Base-by-base conservation (phyloP, 1,140 invertebrate genomes). In the Ruditapes philippinarum region DNA sequence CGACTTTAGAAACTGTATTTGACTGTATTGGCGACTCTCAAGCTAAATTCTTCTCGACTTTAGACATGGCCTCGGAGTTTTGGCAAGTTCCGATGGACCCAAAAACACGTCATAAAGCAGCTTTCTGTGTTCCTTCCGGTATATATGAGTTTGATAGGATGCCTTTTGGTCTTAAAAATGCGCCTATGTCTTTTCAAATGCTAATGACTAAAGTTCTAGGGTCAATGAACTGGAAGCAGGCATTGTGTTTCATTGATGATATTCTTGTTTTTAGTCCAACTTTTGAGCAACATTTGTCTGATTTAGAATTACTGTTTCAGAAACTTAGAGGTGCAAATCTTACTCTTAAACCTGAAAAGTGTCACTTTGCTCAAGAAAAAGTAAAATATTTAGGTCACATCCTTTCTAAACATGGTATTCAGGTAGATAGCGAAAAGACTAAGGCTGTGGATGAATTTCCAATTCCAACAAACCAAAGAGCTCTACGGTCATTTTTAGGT, bases 151-250 rank as follows among this genome's bases (percentile, higher is more conserved):
- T 57, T n/a, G 31, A 84, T 40, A 68, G 40, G 5, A 80, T 96
- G 31, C 92, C 93, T 38, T 96, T 95, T 91, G 96, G 96, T 0
- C 80, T 96, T 0, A 91, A 92, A 1, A 90, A 93, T 22, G 93
- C 95, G 36, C 94, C 94, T 7, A 90, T 94, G n/a, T 93, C 95
- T 1, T 97, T 96, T 88, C 96, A 97, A 91, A 82, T 96, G 12
- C 95, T 96, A n/a, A 96, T 97, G 78, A 93, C 96, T 88, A 57
- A 94, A 65, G 33, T 90, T 42, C 19, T 82, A 22, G 60, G 49
- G 22, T 54, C 40, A 36, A 45, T 81, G n/a, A 31, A 22, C 74
- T 81, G 65, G 89, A 57, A 74, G 86, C 70, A 51, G 79, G 80
- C 36, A 25, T 45, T 82, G 22, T 88, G 86, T 51, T 91, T 76